Base-by-base conservation (phyloP, 53 echinoderm and acorn worm genomes). In the Crossaster papposus region DNA sequence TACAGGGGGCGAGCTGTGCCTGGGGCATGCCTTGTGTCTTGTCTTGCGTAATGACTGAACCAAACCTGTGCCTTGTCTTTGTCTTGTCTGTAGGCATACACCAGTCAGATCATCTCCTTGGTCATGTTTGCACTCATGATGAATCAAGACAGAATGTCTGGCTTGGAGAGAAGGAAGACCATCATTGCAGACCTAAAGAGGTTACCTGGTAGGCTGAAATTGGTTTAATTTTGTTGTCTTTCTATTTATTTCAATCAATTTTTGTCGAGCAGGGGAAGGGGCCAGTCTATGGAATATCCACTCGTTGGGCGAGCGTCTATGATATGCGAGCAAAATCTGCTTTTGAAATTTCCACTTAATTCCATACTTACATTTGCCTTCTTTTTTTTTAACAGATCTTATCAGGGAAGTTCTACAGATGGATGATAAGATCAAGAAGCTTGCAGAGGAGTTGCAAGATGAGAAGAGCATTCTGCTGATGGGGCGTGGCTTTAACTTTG, bases 51-150 rank as follows among this genome's bases (percentile, higher is more conserved):
- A 7, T 44, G 44, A 44, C 44, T 44, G 2, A 68, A 17, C 68
- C 28, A 10, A 4, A 26, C 1, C 44, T 74, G 35, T 35, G 34
- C 4, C 18, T 18, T 71, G 72, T n/a, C 2, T 68, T 74, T 20
- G 9, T 26, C 55, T 28, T 18, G 13, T 44, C 64, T 65, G 51
- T 15, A 97, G 97, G 97, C 98, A 15, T 98, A 98, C 96, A 98
- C 98, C 82, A 98, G 98, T 70, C 98, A 98, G 96, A 96, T 98
- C 78, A 96, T 98, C 80, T 93, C 98, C 7, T 86, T 98, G 75
- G 98, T 98, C 54, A 95, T 98, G 95, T 98, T 98, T 89, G 98
- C 94, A 7, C 89, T 98, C 81, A 93, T 98, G 93, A 95, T 98
- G 94, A 94, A 95, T 80, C 95, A 98, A 81, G 98, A 98, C 54